Evolutionary conservation across 2,113 vertebrate genomes (phyloP), one percentile per base, ranked within the genome.

Genomic region (Puntigrus tetrazona): DNA sequence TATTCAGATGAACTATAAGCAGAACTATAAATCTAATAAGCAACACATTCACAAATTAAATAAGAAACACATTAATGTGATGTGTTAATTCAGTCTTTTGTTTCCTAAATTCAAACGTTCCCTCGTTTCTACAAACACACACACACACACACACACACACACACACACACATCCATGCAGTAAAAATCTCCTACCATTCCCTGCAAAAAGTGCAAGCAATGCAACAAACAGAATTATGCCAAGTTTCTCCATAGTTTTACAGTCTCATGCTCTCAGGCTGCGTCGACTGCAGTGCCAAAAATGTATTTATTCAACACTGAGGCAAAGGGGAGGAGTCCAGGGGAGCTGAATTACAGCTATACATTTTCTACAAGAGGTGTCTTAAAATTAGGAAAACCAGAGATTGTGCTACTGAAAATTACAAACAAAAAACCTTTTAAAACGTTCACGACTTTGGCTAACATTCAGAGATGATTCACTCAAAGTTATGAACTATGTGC

Each of bases 241-340:
- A 83, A 92, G 89, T 87, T 91, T 88, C 88, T 91, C 92, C 94
- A 94, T 94, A 89, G 87, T 89, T 88, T 82, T 82, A 87, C 55
- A 85, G 86, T 89, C 88, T 80, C 80, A 38, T 87, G 77, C 82
- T 87, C 81, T 88, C 90, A 91, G 86, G 88, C 87, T 85, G 85
- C 85, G 87, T 25, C 36, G 29, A 88, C 89, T 83, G 79, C 88
- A 84, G 47, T 52, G 83, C 87, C 84, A 82, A n/a, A n/a, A n/a
- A 82, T 87, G 88, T 91, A 92, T 94, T 93, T 94, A 94, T 94
- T 93, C 87, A 89, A 88, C 85, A 76, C 86, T 92, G 87, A 87
- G 86, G 76, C 88, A 69, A 11, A 87, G 88, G 91, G 92, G 92
- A 88, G 93, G 92, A 91, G 92, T 90, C 91, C 34, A 73, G 63